Conservation (phyloP, 2,888 invertebrate species). For the Acheta domesticus region DNA sequence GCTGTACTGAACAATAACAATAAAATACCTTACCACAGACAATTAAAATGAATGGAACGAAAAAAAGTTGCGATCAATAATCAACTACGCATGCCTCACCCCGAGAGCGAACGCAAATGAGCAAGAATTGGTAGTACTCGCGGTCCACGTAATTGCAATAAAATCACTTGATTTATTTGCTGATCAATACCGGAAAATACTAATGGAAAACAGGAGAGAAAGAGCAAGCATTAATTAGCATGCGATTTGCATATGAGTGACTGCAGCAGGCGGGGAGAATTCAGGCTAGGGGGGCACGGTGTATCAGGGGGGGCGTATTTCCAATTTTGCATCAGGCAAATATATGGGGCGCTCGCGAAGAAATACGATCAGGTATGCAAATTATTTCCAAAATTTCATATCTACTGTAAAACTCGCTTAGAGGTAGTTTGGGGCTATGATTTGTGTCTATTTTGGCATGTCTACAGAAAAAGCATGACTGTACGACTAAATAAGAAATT, state of each 20-base stretch:
- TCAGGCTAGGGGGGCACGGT: no score
- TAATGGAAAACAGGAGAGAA: conserved; percentile 10
- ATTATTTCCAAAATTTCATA: neutral
- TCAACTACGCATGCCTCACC: neutral
- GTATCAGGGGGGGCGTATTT: neutral
- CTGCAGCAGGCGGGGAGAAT: neutral
- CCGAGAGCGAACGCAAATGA: neutral
- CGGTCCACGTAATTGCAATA: neutral
- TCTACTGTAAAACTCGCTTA: neutral
- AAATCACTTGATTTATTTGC: conserved; percentile 18
- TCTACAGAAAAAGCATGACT: no score
- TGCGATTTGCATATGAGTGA: conserved; percentile 18
- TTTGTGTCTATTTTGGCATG: no score
- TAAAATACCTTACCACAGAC: neutral
- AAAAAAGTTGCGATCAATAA: neutral
- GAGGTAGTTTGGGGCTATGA: no score
- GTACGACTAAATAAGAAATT: no score
- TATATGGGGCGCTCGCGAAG: neutral
- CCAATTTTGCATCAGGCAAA: neutral
- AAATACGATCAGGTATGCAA: conserved; percentile 1
- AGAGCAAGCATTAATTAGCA: neutral
- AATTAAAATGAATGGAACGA: conserved; percentile 1
- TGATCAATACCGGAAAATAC: neutral
- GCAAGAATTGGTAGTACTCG: neutral
- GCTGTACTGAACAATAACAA: neutral